A percentile compares a stretch with the other conserved stretches of the same genome.
Conservation (phyloP, 2,888 invertebrate species). For the Pocota personata region DNA sequence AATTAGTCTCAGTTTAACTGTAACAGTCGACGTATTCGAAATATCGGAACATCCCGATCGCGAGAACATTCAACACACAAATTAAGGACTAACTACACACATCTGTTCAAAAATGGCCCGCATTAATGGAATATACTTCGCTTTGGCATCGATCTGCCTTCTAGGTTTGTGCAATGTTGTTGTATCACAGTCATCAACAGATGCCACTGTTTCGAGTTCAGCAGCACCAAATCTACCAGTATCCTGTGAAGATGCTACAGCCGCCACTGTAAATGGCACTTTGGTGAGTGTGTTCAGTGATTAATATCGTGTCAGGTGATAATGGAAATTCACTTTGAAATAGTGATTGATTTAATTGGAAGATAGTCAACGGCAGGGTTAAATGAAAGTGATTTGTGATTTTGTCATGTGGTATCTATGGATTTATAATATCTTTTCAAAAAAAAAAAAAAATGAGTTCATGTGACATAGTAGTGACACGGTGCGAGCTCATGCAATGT, state of each 20-base stretch:
- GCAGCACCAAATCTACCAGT: not conserved
- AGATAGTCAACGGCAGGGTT: not conserved
- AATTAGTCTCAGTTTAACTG: constrained; percentile 34
- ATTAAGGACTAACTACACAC: not conserved
- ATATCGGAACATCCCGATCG: constrained; percentile 26
- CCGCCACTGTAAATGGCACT: constrained; percentile 5
- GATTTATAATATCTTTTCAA: not conserved
- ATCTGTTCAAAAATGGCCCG: constrained; percentile 10
- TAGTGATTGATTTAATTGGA: constrained; percentile 23
- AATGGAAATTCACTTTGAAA: not conserved
- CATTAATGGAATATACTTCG: constrained; percentile 14
- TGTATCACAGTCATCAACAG: not conserved
- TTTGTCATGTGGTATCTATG: constrained; percentile 12
- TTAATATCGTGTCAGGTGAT: not conserved
- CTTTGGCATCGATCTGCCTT: constrained; percentile 16
- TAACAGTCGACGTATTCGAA: constrained; percentile 38
- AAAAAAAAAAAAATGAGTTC: not conserved
- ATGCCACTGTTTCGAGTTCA: too few relatives aligned
- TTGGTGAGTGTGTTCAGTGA: constrained; percentile 44
- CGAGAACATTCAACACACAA: constrained; percentile 3
- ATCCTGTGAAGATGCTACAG: constrained; percentile 20
- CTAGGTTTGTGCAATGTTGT: not conserved
- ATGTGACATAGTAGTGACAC: not conserved
- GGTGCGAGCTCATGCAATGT: not conserved
- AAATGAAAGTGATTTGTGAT: not conserved